Evolutionary conservation across 2,888 invertebrate genomes (phyloP), one percentile per base, ranked within the genome.

Genomic region (Caenorhabditis sp.): DNA sequence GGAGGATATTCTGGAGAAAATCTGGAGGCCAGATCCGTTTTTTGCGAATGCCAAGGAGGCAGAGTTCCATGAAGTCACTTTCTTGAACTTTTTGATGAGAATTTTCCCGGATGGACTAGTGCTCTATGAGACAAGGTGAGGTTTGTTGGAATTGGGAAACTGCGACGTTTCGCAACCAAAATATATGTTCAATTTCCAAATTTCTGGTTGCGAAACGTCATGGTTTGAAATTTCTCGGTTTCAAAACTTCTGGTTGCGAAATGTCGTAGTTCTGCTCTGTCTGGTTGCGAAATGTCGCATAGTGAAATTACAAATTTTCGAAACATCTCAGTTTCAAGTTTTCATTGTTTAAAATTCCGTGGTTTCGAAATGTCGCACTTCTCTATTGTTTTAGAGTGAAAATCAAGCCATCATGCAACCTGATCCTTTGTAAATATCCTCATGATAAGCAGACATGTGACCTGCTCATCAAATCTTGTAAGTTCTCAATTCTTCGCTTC

Each of bases 1-100:
- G 64, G 87, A 87, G 22, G 85, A 86, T 50, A 80, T 90, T 74
- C 68, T 91, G 55, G 90, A 90, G 67, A 88, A 89, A 62, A 88
- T 91, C 15, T 91, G 91, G 91, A 76, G 88, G 24, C 89, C 88
- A 1, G 88, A 89, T 77, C 86, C 88, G 18, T 91, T 91, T 80
- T 91, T 91, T 55, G 90, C 89, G 0, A 90, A 91, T 58, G 91
- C 91, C 1, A 92, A 92, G 71, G 90, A 92, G 68, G 91, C 91
- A 9, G 89, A 90, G 51, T 92, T 90, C 70, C 91, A 91, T 72
- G 91, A 91, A 80, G 88, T 91, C 44, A 92, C 91, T 13, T 91
- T 92, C 83, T 84, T 91, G 44, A 91, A 91, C 69, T 91, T 91
- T 76, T 71, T 91, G 51, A 89, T 91, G 90, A 78, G 90, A 69